Conservation (phyloP, 2,113 vertebrate genomes). For the Terrapene triunguis region DNA sequence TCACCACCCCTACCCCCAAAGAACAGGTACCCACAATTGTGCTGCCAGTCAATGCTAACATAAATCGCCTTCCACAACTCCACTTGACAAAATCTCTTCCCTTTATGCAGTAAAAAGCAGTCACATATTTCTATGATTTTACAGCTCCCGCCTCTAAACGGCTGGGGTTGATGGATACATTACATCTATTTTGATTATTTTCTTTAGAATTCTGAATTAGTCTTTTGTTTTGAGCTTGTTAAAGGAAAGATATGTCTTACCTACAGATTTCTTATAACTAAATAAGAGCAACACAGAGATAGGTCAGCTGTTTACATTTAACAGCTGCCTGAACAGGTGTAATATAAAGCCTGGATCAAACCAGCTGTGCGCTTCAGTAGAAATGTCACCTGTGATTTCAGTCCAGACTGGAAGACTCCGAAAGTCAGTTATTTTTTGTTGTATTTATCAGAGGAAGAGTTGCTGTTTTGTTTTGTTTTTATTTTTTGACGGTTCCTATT, state of each 20-base stretch:
- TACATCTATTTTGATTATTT: background rate
- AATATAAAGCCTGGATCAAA: background rate
- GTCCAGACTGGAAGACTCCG: slow-evolving; percentile 12
- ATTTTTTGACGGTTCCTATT: slow-evolving; percentile 40
- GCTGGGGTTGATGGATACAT: background rate
- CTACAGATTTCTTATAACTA: slow-evolving; percentile 31
- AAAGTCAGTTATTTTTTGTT: background rate
- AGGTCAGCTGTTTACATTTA: slow-evolving; percentile 55
- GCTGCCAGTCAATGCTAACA: background rate
- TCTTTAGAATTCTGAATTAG: background rate
- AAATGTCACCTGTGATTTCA: slow-evolving; percentile 44
- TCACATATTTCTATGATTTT: background rate
- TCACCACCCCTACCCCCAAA: too few species aligned
- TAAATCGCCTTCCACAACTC: background rate
- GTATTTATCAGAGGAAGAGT: background rate
- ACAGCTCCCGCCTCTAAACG: background rate
- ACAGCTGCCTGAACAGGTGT: slow-evolving; percentile 71
- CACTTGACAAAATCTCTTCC: background rate
- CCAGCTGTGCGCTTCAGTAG: slow-evolving; percentile 29
- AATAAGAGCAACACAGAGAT: slow-evolving; percentile 28
- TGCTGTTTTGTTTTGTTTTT: background rate
- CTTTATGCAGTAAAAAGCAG: background rate
- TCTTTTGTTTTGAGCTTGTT: background rate
- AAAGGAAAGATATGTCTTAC: slow-evolving; percentile 19
- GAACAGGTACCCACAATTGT: background rate